Evolutionary conservation across 35 echinoderm and acorn worm genomes (phyloP).

Genomic region (Heliocidaris tuberculata): DNA sequence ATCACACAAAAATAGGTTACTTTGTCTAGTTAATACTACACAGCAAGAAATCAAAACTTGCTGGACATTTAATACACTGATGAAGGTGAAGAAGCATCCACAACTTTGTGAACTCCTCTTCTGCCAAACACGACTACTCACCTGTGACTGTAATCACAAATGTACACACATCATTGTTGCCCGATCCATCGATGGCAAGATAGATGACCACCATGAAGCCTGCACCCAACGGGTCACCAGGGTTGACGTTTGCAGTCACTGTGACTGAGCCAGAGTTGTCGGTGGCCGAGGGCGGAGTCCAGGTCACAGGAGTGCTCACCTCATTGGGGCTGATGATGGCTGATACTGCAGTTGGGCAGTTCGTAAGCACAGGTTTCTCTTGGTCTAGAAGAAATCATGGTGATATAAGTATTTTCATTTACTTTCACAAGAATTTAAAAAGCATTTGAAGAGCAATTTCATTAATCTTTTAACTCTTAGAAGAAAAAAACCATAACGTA

Average conservation of each 20-base stretch:
- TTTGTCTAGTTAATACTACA: background rate
- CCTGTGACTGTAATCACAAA: slow-evolving; percentile 52
- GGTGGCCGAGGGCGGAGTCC: slow-evolving; percentile 52
- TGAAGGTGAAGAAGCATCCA: background rate
- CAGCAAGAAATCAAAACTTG: background rate
- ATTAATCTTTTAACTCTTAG: background rate
- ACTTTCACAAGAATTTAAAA: background rate
- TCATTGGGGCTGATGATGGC: background rate
- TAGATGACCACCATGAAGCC: slow-evolving; percentile 46
- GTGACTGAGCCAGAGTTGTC: slow-evolving; percentile 58
- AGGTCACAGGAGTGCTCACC: background rate
- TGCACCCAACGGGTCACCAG: background rate
- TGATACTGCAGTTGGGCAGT: background rate
- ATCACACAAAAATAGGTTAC: background rate
- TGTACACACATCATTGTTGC: slow-evolving; percentile 40
- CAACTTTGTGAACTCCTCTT: background rate
- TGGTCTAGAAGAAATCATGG: background rate
- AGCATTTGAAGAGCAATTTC: background rate
- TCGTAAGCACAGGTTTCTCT: background rate
- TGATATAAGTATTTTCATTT: background rate
- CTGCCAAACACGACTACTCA: background rate
- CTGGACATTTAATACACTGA: background rate
- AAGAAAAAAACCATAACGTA: background rate
- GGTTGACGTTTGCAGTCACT: background rate
- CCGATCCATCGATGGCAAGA: slow-evolving; percentile 49